Evolutionary conservation across 2,113 vertebrate genomes (phyloP).

Genomic region (Megalops atlanticus): DNA sequence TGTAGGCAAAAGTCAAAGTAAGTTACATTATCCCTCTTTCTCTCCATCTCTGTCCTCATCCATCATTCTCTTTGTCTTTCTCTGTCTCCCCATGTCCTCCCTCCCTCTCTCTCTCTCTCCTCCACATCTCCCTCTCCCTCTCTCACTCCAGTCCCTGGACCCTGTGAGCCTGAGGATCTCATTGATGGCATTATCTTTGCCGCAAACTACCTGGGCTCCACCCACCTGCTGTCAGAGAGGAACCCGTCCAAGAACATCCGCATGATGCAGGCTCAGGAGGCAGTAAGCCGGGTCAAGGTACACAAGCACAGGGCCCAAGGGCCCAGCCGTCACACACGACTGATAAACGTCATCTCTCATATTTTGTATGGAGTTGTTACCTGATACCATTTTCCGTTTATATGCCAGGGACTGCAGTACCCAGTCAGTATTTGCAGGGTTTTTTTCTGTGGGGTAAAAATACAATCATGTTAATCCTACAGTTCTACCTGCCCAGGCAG

Average conservation of each 20-base stretch:
- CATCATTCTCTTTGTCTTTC: background rate
- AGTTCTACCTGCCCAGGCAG: background rate
- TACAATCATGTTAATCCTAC: background rate
- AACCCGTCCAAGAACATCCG: slow-evolving; percentile 94
- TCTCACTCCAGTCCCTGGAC: slow-evolving; percentile 84
- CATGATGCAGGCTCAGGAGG: slow-evolving; percentile 97
- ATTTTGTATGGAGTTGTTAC: too few species aligned
- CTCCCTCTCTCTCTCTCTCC: background rate
- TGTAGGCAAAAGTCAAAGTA: background rate
- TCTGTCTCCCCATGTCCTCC: background rate
- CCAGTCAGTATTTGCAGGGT: background rate
- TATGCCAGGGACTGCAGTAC: too few species aligned
- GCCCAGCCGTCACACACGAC: too few species aligned
- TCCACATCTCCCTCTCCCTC: slow-evolving; percentile 23
- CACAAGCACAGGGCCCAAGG: background rate
- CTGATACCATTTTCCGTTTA: too few species aligned
- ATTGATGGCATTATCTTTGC: slow-evolving; percentile 99
- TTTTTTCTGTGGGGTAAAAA: background rate
- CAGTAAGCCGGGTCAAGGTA: slow-evolving; percentile 94
- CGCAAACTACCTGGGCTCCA: slow-evolving; percentile 97
- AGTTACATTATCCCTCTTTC: background rate
- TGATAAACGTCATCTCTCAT: too few species aligned
- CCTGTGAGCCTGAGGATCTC: slow-evolving; percentile 97
- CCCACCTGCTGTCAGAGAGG: slow-evolving; percentile 91
- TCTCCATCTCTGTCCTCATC: background rate